Evolutionary conservation across 2,113 vertebrate species (phyloP), one percentile per base, ranked within the genome.

Genomic region (Leptodactylus fuscus): DNA sequence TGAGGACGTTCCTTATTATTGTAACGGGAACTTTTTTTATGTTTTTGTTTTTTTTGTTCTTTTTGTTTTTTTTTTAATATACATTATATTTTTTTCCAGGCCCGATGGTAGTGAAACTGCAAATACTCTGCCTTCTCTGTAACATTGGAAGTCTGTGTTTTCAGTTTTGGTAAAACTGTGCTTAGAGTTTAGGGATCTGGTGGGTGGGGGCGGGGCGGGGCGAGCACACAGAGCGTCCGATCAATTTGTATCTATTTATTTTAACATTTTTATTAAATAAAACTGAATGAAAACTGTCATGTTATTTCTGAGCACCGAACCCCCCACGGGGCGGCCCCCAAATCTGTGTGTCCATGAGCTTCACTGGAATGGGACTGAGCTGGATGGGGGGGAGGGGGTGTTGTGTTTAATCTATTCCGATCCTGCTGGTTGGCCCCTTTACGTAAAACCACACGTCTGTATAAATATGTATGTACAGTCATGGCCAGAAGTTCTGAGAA

Each of bases 201-300:
- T 89, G 89, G 90, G 90, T 88, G 89, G 89, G 89, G 89, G 62
- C 12, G 85, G 91, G 91, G 92, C 92, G 87, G 92, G 93, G 94
- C 93, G 91, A 92, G 94, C 93, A 94, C 94, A 95, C 95, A 96
- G 97, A 98, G 97, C 97, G 96, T 95, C 97, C 97, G 97, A 98
- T 97, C 96, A 96, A 97, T 98, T 98, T 99, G 97, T 98, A 99
- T 99, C 98, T 98, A 98, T 99, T 98, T 98, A 98, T 98, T 97
- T 98, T 98, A 98, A 97, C 97, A 98, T 97, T 98, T 85, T 99
- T 98, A 97, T 97, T 98, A 97, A 97, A 98, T 98, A 99, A 99
- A 99, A 93, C 94, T 94, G 93, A 98, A 99, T 79, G 83, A 85
- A 85, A 80, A 44, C 34, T 9, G 29, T 51, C 13, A 49, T 29